Evolutionary conservation across 2,113 vertebrate species (phyloP).

Genomic region (Halichoeres trimaculatus): DNA sequence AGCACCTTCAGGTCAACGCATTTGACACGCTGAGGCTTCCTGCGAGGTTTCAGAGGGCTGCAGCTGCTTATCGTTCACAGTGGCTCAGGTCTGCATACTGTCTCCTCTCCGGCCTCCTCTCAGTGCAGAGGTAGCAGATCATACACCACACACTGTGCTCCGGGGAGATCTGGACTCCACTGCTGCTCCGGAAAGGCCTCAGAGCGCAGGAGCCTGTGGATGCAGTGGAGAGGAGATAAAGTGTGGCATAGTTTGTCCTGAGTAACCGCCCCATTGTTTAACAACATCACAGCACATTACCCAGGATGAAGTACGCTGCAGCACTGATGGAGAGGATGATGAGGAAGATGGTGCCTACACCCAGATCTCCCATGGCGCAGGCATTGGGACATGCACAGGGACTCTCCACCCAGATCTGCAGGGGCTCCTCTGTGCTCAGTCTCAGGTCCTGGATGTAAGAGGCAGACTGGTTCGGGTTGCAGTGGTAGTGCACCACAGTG

Average conservation of each 20-base stretch:
- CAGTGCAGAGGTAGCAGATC: slow-evolving; percentile 74
- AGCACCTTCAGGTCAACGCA: slow-evolving; percentile 5
- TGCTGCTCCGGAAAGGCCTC: slow-evolving; percentile 69
- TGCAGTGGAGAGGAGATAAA: not conserved
- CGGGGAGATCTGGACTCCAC: slow-evolving; percentile 78
- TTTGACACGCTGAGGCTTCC: not conserved
- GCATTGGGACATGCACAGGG: slow-evolving; percentile 81
- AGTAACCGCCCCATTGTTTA: too few species aligned
- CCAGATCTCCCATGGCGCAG: slow-evolving; percentile 77
- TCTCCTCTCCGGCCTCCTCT: slow-evolving; percentile 34
- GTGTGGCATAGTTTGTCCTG: too few species aligned
- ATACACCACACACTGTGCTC: slow-evolving; percentile 81
- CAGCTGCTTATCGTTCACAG: slow-evolving; percentile 9
- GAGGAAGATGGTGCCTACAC: slow-evolving; percentile 80
- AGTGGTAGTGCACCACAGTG: slow-evolving; percentile 81
- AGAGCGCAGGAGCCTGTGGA: slow-evolving; percentile 79
- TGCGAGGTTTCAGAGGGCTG: not conserved
- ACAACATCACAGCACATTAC: slow-evolving; percentile 50
- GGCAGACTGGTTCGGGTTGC: slow-evolving; percentile 61
- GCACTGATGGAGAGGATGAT: slow-evolving; percentile 77
- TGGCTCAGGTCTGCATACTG: slow-evolving; percentile 32
- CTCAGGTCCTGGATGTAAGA: slow-evolving; percentile 52
- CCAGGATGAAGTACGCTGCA: slow-evolving; percentile 78
- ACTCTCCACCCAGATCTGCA: slow-evolving; percentile 82
- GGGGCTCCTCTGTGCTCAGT: slow-evolving; percentile 29